Evolutionary conservation across 2,113 vertebrate genomes (phyloP).

Genomic region (Polyodon spathula): DNA sequence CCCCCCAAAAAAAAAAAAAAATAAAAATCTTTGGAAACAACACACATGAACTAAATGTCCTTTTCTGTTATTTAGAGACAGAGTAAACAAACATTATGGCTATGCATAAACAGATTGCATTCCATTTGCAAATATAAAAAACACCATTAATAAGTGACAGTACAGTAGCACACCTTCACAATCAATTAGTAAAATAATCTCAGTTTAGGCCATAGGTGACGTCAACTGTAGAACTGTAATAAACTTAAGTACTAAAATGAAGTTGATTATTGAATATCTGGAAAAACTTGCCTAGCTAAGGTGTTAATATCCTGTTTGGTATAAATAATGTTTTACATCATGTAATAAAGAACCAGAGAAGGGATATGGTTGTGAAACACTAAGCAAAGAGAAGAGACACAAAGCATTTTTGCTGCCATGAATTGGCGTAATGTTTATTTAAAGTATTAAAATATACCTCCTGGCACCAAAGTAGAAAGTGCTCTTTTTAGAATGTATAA

Average conservation of each 20-base stretch:
- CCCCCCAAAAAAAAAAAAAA: constrained; percentile 14
- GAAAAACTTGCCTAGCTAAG: neutral
- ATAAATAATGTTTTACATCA: neutral
- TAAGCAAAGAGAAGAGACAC: constrained; percentile 6
- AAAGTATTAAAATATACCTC: constrained; percentile 59
- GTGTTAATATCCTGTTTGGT: neutral
- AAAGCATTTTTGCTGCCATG: constrained; percentile 37
- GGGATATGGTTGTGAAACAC: neutral
- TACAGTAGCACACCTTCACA: neutral
- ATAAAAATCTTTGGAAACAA: constrained; percentile 5
- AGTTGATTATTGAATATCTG: constrained; percentile 1
- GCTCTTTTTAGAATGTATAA: constrained; percentile 53
- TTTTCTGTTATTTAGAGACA: neutral
- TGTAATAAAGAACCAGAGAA: neutral
- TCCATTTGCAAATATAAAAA: neutral
- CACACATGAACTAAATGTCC: constrained; percentile 13
- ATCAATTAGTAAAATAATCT: neutral
- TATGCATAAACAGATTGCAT: neutral
- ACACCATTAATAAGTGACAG: neutral
- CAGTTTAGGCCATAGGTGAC: neutral
- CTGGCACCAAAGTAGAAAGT: constrained; percentile 13
- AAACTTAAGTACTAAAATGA: neutral
- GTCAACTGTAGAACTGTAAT: no score
- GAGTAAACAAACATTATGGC: constrained; percentile 10
- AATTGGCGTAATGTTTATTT: constrained; percentile 44